These are phyloP conservation scores for Platycheirus albimanus DNA, from an alignment of 2,888 invertebrate genomes.

Conservation along the genomic window DNA sequence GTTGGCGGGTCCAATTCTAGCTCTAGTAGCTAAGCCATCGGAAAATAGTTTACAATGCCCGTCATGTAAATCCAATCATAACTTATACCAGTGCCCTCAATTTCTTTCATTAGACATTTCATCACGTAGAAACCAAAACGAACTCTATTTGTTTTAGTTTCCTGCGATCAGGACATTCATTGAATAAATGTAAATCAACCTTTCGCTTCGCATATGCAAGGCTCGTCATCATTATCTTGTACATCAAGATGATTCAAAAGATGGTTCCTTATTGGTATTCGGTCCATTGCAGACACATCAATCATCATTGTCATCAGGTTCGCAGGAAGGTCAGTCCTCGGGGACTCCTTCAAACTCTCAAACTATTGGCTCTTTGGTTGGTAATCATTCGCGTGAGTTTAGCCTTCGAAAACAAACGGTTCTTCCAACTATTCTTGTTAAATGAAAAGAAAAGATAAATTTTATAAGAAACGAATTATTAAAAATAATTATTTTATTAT, in stretches of 20 bases:
- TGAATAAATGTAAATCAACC: constrained; percentile 10
- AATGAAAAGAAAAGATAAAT: not conserved
- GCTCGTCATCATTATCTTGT: constrained; percentile 23
- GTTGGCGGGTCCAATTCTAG: not conserved
- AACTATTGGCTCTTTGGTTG: not conserved
- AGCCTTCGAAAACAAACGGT: not conserved
- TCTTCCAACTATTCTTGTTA: not conserved
- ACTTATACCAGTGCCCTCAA: constrained; percentile 10
- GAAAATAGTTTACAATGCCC: not conserved
- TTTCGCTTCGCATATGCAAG: constrained; percentile 36
- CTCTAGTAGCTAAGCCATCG: constrained; percentile 9
- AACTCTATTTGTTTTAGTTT: constrained; percentile 24
- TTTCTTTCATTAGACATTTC: constrained; percentile 28
- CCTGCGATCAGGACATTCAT: constrained; percentile 19
- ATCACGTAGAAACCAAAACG: constrained; percentile 17
- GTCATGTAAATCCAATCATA: constrained; percentile 7
- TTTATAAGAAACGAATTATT: too few relatives aligned
- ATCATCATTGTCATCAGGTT: not conserved
- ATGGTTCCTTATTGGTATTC: not conserved
- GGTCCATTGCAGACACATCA: not conserved
- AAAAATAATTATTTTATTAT: too few relatives aligned
- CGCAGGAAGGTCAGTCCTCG: not conserved
- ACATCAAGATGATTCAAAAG: constrained; percentile 14
- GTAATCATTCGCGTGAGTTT: not conserved
- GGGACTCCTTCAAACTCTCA: not conserved